Conservation (phyloP, 2,113 vertebrate species). For the Prunella fulvescens region DNA sequence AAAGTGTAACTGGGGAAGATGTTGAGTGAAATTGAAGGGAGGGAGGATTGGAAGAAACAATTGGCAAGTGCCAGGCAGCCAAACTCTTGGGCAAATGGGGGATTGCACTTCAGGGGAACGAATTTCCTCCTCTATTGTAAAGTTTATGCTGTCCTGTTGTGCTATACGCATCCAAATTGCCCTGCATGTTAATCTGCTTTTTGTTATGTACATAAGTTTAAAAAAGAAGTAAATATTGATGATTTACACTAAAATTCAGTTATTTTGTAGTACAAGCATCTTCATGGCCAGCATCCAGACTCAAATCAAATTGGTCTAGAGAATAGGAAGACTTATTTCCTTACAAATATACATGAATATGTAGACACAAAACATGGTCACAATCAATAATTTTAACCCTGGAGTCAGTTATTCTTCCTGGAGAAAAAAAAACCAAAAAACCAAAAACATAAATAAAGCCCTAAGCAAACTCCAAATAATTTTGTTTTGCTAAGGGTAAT, state of each 20-base stretch:
- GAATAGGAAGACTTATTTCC: background rate
- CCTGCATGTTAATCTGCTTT: background rate
- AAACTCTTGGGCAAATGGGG: background rate
- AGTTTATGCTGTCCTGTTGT: background rate
- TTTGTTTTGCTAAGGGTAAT: background rate
- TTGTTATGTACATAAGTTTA: background rate
- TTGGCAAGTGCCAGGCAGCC: background rate
- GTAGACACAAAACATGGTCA: background rate
- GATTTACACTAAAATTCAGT: background rate
- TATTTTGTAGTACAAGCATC: background rate
- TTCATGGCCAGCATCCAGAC: background rate
- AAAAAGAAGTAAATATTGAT: background rate
- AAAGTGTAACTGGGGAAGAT: background rate
- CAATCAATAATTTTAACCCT: background rate
- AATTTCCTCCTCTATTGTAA: background rate
- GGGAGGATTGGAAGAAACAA: background rate
- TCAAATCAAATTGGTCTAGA: background rate
- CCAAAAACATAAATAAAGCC: accelerated
- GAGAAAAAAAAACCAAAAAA: too few species aligned
- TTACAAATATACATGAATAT: background rate
- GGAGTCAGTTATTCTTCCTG: background rate
- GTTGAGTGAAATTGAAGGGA: background rate
- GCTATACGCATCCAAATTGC: background rate
- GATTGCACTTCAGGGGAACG: background rate
- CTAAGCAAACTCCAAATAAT: accelerated